Conservation (phyloP, 2,113 vertebrate genomes). For the Oncorhynchus mykiss region DNA sequence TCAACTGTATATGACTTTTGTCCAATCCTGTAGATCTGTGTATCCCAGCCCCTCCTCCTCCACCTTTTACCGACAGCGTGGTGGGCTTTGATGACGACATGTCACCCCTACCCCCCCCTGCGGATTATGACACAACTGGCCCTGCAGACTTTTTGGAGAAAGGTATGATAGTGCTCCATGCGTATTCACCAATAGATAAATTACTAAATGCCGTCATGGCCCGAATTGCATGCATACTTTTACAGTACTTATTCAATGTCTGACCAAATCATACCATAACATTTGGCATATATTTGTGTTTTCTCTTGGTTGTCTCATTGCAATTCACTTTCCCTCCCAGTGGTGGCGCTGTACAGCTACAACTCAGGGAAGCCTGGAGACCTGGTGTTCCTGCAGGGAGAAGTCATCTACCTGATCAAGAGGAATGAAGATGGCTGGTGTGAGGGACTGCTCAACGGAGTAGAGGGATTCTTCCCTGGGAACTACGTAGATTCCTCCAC, state of each 20-base stretch:
- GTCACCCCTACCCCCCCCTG: slow-evolving; percentile 66
- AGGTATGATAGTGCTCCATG: slow-evolving; percentile 50
- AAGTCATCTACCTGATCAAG: slow-evolving; percentile 87
- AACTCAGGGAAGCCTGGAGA: slow-evolving; percentile 87
- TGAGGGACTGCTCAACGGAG: slow-evolving; percentile 84
- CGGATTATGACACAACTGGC: slow-evolving; percentile 53
- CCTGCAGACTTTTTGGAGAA: slow-evolving; percentile 64
- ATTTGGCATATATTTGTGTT: neutral
- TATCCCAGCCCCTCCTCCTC: slow-evolving; percentile 41
- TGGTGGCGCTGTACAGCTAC: slow-evolving; percentile 91
- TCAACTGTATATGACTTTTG: neutral
- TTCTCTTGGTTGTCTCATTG: neutral
- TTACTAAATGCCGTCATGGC: neutral
- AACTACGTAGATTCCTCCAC: slow-evolving; percentile 84
- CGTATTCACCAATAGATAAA: too few species aligned
- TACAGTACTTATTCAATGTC: too few species aligned
- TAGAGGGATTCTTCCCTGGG: slow-evolving; percentile 86
- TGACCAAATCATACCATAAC: too few species aligned
- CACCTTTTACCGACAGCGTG: slow-evolving; percentile 36
- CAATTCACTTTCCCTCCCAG: slow-evolving; percentile 68
- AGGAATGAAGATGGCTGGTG: slow-evolving; percentile 91
- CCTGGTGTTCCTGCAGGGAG: slow-evolving; percentile 85
- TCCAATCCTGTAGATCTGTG: slow-evolving; percentile 38
- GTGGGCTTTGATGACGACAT: slow-evolving; percentile 48
- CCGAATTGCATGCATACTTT: neutral